Base-by-base conservation (phyloP, 2,797 vertebrate genomes). In the Coregonus suidteri region DNA sequence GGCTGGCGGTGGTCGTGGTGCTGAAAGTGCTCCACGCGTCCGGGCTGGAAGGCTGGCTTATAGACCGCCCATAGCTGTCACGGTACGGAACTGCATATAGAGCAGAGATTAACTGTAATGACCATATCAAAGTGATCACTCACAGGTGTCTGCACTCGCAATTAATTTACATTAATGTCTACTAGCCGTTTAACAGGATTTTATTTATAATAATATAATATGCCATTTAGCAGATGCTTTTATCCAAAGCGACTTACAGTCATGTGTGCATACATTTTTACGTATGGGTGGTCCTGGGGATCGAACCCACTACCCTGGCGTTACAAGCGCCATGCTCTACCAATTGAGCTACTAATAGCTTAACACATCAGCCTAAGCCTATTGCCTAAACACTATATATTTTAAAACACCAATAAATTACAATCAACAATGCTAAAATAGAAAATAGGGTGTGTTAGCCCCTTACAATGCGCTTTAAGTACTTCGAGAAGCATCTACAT, bases 41-140 rank as follows among this genome's bases (percentile, higher is more conserved):
- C 0, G 75, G 64, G 52, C 13, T 76, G 35, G 82, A 85, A 7
- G 88, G 83, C 83, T 88, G 90, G 79, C 86, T 92, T 79, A 82
- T 70, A 0, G 87, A 82, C 1, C 85, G 87, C 0, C 88, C 84
- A 53, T 83, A 84, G 75, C 84, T 74, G 4, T 93, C 89, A 53
- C 84, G 70, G 37, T 74, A 68, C 34, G 93, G 93, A 25, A 95
- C 93, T 94, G 86, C 4, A 82, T 2, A 16, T 2, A 56, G 15
- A 70, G 13, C 13, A 15, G 16, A 37, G 2, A n/a, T 47, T 13
- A 47, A 47, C 9, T 11, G 41, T 47, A 47, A 47, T 47, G 2
- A 3, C 41, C 11, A 47, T 47, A 47, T 2, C 41, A 47, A 41
- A 41, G 41, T 47, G 41, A 47, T 9, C 41, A 47, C 41, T 47